These are phyloP conservation scores for Flexamia atlantica DNA, from an alignment of 2,888 invertebrate species.

Conservation along the genomic window DNA sequence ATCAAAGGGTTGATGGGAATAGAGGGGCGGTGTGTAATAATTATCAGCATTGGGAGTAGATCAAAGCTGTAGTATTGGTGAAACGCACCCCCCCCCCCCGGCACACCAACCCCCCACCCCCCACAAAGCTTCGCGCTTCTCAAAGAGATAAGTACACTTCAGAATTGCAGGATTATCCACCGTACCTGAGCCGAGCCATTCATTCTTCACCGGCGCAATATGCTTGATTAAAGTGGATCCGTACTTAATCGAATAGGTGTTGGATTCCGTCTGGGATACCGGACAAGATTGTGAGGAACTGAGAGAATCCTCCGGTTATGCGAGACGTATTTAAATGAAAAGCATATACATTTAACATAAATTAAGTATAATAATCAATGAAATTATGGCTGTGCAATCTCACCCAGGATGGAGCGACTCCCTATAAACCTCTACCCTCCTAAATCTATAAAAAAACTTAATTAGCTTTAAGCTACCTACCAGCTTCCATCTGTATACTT, in stretches of 20 bases:
- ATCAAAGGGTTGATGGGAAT: conserved; percentile 43
- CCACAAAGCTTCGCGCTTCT: conserved; percentile 23
- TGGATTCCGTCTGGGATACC: neutral
- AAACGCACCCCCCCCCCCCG: neutral
- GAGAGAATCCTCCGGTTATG: too few species aligned
- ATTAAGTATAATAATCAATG: too few species aligned
- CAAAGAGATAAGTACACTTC: conserved; percentile 18
- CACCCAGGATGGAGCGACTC: too few species aligned
- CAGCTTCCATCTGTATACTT: too few species aligned
- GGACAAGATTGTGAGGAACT: too few species aligned
- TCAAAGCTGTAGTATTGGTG: conserved; percentile 43
- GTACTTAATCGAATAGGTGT: neutral
- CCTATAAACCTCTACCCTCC: too few species aligned
- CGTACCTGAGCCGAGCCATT: neutral
- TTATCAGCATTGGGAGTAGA: conserved; percentile 38
- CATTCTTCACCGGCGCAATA: neutral
- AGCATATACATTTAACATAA: too few species aligned
- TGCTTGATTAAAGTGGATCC: conserved; percentile 30
- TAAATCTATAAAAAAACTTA: too few species aligned
- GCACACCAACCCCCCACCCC: neutral
- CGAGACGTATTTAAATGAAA: too few species aligned
- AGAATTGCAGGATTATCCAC: neutral
- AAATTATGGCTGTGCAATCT: too few species aligned
- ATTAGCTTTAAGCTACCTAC: too few species aligned
- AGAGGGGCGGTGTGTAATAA: conserved; percentile 44